These are phyloP conservation scores for Scaptomyza montana DNA, from an alignment of 1,140 invertebrate genomes.

Conservation along the genomic window DNA sequence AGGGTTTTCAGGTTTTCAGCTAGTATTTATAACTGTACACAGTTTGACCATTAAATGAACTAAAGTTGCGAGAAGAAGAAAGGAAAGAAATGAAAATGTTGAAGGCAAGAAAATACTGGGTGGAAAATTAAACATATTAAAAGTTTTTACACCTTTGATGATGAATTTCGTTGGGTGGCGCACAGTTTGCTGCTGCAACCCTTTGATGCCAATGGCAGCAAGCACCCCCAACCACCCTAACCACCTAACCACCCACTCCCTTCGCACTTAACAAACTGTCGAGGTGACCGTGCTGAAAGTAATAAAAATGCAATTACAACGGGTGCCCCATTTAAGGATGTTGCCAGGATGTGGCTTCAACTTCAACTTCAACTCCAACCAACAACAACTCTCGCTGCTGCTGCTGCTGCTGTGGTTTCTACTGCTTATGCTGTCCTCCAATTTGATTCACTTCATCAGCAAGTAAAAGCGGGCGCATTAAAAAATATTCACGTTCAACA, in stretches of 20 bases:
- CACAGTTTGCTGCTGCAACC: constrained; percentile 42
- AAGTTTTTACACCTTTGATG: constrained; percentile 83
- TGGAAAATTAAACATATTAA: constrained; percentile 83
- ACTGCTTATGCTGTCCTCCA: constrained; percentile 29
- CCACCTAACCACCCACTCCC: not conserved
- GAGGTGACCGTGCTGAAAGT: constrained; percentile 57
- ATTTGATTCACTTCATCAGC: constrained; percentile 83
- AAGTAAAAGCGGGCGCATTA: constrained; percentile 78
- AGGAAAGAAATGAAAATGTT: not conserved
- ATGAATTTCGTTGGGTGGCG: constrained; percentile 57
- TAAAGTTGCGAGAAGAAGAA: constrained; percentile 7
- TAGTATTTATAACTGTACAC: not conserved
- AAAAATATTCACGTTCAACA: constrained; percentile 64
- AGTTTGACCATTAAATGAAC: constrained; percentile 39
- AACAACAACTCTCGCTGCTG: not conserved
- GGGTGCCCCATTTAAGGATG: constrained; percentile 24
- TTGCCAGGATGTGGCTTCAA: constrained; percentile 25
- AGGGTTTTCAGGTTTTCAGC: not conserved
- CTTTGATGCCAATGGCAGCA: constrained; percentile 34
- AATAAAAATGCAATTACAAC: constrained; percentile 84
- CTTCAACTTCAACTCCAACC: not conserved
- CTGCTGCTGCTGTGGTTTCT: constrained; percentile 1
- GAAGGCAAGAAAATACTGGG: constrained; percentile 46
- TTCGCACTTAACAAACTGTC: constrained; percentile 71
- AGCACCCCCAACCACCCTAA: not conserved